Evolutionary conservation across 53 echinoderm and acorn worm species (phyloP).

Genomic region (Pentamera pediparva): DNA sequence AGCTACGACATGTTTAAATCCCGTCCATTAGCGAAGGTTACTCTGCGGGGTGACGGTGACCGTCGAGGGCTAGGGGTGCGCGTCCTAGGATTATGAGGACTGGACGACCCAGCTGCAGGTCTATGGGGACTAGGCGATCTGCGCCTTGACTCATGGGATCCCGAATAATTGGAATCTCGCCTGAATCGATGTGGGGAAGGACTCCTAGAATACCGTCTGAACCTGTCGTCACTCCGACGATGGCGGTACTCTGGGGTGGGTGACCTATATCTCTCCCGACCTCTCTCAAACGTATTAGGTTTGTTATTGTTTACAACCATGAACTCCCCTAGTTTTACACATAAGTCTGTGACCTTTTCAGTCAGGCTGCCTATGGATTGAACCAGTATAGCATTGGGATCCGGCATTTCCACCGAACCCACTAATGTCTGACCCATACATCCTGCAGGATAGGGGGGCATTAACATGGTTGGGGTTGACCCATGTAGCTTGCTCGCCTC

Average conservation of each 20-base stretch:
- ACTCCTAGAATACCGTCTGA: neutral
- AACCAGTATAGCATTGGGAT: neutral
- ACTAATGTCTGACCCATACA: neutral
- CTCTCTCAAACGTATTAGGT: neutral
- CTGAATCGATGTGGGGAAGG: neutral
- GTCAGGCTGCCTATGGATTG: neutral
- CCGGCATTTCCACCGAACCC: neutral
- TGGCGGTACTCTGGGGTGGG: neutral
- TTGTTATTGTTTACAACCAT: neutral
- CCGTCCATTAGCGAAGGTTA: neutral
- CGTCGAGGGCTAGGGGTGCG: neutral
- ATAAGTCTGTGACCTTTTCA: neutral
- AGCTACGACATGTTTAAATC: constrained; percentile 13
- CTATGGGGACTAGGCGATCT: neutral
- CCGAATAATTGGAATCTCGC: neutral
- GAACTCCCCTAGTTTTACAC: neutral
- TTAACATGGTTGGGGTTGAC: neutral
- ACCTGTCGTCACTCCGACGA: neutral
- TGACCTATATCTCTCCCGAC: neutral
- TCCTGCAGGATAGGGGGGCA: neutral
- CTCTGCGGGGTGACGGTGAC: neutral
- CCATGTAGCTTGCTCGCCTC: constrained; percentile 25
- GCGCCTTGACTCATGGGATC: neutral
- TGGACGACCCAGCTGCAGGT: neutral
- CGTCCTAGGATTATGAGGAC: no score